phyloP scores from a whole-genome alignment of 2,113 vertebrate species.

The Hiodon tergisus region DNA sequence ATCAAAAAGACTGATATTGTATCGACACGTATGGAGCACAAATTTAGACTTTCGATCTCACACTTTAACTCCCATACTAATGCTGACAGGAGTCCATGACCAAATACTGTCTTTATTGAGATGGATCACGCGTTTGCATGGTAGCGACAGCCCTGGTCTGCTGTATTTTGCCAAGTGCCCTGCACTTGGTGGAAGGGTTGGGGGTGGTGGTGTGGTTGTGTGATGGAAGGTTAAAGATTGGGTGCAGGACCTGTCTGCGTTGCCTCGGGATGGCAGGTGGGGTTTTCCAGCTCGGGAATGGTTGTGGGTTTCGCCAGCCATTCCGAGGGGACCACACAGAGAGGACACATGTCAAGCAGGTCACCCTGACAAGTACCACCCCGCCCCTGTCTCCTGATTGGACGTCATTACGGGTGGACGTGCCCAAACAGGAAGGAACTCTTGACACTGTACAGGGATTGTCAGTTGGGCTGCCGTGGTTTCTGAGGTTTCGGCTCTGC shows the following conservation, averaged over 20 bases:
- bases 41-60: too few relatives aligned
- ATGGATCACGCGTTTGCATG: conserved; percentile 29
- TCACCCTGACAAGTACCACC: too few relatives aligned
- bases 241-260: conserved; percentile 24
- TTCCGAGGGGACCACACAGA: background rate
- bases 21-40: too few relatives aligned
- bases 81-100: background rate
- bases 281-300: background rate
- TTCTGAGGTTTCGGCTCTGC: background rate
- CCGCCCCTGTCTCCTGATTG: too few relatives aligned
- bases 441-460: too few relatives aligned
- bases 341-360: too few relatives aligned
- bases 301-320: background rate
- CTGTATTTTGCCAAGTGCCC: conserved; percentile 32
- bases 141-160: conserved; percentile 30
- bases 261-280: conserved; percentile 20
- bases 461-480: too few relatives aligned
- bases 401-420: too few relatives aligned
- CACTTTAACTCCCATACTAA: background rate
- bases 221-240: too few relatives aligned
- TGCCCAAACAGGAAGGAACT: too few relatives aligned
- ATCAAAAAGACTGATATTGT: too few relatives aligned
- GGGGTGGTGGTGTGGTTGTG: conserved; percentile 5
- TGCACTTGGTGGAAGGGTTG: conserved; percentile 10
- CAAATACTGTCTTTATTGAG: background rate